Percentiles rank a stretch among this genome's conserved stretches.
phyloP scores from a whole-genome alignment of 2,797 vertebrate species.

The Gorsachius magnificus region DNA sequence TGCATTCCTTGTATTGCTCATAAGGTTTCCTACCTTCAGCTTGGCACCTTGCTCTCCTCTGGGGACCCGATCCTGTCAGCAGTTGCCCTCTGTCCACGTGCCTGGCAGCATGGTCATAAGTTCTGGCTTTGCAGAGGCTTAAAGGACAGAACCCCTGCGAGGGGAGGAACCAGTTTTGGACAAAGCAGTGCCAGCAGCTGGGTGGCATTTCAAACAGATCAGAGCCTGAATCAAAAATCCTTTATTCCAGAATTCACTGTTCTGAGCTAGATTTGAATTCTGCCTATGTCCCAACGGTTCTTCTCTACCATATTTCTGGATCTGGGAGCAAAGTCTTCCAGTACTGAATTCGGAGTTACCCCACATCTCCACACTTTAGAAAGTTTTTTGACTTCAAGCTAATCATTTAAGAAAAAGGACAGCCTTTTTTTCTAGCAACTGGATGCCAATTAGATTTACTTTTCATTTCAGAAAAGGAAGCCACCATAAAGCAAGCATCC shows the following conservation, averaged over 20 bases:
- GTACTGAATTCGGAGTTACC: neutral
- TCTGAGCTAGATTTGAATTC: neutral
- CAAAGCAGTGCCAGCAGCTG: neutral
- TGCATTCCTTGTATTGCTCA: fast-evolving
- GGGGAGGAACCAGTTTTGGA: neutral
- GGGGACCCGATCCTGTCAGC: neutral
- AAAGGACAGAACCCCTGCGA: fast-evolving
- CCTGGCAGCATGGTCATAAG: neutral
- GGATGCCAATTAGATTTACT: neutral
- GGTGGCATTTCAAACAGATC: neutral
- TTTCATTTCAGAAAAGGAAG: neutral
- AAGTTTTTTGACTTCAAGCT: neutral
- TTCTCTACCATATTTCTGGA: neutral
- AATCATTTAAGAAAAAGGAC: neutral
- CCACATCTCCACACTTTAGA: neutral
- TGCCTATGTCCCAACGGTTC: neutral
- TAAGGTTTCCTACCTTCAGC: neutral
- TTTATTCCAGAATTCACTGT: neutral
- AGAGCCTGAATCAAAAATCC: neutral
- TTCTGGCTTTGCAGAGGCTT: neutral
- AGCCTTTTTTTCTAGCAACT: neutral
- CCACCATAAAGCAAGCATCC: neutral
- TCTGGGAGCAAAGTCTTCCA: neutral
- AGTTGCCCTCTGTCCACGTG: fast-evolving
- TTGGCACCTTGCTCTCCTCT: neutral